phyloP scores from a whole-genome alignment of 2,888 invertebrate genomes.

The Aphodius granarius region DNA sequence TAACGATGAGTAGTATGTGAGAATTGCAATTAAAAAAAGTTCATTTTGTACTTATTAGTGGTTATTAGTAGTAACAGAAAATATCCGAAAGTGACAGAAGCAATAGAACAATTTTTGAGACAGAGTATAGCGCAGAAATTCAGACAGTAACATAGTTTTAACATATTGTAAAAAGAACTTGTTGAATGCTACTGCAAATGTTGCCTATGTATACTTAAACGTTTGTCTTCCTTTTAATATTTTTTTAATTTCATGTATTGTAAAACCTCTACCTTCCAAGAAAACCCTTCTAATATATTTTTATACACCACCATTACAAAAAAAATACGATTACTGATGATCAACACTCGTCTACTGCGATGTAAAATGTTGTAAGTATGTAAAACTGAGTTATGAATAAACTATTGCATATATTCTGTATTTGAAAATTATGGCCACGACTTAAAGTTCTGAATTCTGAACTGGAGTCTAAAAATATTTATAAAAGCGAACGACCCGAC shows the following conservation, averaged over 20 bases:
- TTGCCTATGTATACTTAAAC: not conserved
- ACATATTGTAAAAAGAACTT: not conserved
- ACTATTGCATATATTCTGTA: constrained; percentile 5
- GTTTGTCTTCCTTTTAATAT: not conserved
- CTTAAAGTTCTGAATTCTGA: too few species aligned
- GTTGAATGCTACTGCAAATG: not conserved
- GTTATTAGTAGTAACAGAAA: not conserved
- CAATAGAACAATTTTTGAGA: not conserved
- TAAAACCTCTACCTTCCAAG: not conserved
- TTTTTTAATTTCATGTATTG: not conserved
- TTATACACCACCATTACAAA: constrained; percentile 15
- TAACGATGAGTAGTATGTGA: constrained; percentile 24
- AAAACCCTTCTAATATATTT: constrained; percentile 22
- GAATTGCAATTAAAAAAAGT: constrained; percentile 24
- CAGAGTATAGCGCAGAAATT: not conserved
- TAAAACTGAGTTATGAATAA: constrained; percentile 21
- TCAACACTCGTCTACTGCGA: not conserved
- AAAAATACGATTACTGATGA: not conserved
- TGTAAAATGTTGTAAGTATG: constrained; percentile 26
- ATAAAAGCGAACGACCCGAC: too few species aligned
- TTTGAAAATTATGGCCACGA: too few species aligned
- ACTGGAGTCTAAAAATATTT: too few species aligned
- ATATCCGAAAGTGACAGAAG: not conserved
- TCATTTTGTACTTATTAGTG: not conserved
- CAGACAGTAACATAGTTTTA: not conserved